Evolutionary conservation across 2,113 vertebrate species (phyloP).

Genomic region (Phylloscopus whistleri): DNA sequence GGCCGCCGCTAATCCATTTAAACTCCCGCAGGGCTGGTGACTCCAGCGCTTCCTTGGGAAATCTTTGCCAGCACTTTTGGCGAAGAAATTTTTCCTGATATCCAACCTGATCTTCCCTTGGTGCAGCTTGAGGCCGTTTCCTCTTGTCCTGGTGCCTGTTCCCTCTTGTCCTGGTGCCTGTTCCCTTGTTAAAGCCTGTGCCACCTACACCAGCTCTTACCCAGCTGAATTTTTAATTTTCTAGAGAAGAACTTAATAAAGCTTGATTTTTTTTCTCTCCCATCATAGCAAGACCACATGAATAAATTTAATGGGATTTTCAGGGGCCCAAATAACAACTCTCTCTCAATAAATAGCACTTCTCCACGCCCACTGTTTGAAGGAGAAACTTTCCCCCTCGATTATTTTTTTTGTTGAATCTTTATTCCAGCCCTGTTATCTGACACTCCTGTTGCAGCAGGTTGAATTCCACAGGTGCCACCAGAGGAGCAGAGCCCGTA

Average conservation of each 20-base stretch:
- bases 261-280: neutral
- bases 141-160: too few relatives aligned
- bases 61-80: neutral
- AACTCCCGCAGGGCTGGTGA: neutral
- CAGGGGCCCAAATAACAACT: neutral
- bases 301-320: neutral
- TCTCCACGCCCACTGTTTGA: neutral
- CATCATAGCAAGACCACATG: neutral
- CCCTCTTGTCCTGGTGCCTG: too few relatives aligned
- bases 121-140: neutral
- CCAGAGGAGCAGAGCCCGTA: neutral
- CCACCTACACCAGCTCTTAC: neutral
- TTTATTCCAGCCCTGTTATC: neutral
- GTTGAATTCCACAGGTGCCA: neutral
- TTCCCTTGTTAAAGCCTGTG: neutral
- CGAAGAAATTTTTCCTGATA: neutral
- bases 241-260: neutral
- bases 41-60: neutral
- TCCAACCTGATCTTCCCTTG: neutral
- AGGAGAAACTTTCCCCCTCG: neutral
- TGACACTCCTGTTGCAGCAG: neutral
- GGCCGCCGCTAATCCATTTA: neutral
- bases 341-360: neutral
- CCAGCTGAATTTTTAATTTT: neutral
- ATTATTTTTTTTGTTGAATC: neutral